These are phyloP conservation scores for Synaphobranchus kaupii DNA, from an alignment of 2,797 vertebrate species.

Conservation along the genomic window DNA sequence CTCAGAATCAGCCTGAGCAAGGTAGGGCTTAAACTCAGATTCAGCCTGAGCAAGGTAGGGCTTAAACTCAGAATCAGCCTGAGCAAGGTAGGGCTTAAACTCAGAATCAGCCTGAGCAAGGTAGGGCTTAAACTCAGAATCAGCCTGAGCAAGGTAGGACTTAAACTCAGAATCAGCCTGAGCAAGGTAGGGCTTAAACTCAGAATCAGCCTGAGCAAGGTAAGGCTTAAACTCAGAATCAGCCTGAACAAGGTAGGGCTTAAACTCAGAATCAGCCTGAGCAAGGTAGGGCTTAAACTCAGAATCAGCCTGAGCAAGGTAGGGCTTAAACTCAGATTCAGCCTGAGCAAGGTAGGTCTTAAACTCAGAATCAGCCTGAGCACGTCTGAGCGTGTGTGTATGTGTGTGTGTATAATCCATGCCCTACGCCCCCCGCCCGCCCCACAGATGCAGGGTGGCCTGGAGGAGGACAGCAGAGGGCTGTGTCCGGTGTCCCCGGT, in stretches of 20 bases:
- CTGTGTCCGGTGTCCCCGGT: slow-evolving; percentile 83
- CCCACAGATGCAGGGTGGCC: slow-evolving; percentile 77
- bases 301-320: slow-evolving; percentile 78
- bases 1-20: slow-evolving; percentile 93
- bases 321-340: slow-evolving; percentile 21
- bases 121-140: slow-evolving; percentile 70
- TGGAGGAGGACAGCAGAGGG: slow-evolving; percentile 85
- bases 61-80: slow-evolving; percentile 83
- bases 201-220: slow-evolving; percentile 23
- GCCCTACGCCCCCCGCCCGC: not conserved
- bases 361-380: no score
- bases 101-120: no score
- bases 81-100: slow-evolving; percentile 79
- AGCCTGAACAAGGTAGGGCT: slow-evolving; percentile 89
- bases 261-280: slow-evolving; percentile 37
- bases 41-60: slow-evolving; percentile 93
- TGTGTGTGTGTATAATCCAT: not conserved
- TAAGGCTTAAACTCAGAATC: slow-evolving; percentile 86
- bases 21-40: slow-evolving; percentile 76
- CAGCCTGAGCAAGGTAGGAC: no score
- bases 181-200: slow-evolving; percentile 70
- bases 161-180: slow-evolving; percentile 70
- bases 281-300: slow-evolving; percentile 77
- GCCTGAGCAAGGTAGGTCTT: slow-evolving; percentile 79
- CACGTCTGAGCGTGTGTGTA: no score